Evolutionary conservation across 2,888 invertebrate genomes (phyloP).

Genomic region (Leptopilina myrica): DNA sequence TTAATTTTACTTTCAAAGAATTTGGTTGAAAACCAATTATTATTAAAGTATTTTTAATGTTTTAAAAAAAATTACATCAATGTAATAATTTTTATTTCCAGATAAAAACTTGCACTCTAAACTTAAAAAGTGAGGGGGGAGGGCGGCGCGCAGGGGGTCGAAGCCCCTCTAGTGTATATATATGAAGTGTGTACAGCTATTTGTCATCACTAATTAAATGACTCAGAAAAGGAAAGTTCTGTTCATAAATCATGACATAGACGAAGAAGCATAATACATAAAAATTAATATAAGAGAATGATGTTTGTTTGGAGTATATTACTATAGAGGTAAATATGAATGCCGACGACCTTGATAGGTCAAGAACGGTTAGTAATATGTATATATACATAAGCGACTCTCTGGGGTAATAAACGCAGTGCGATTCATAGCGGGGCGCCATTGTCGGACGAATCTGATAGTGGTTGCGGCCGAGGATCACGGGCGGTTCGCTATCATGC

Average conservation of each 20-base stretch:
- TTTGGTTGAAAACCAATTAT: too few relatives aligned
- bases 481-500: conserved; percentile 59
- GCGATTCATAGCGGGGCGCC: conserved; percentile 63
- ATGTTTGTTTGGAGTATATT: too few relatives aligned
- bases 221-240: background rate
- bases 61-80: too few relatives aligned
- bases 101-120: too few relatives aligned
- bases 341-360: conserved; percentile 28
- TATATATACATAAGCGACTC: background rate
- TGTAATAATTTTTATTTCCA: too few relatives aligned
- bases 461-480: conserved; percentile 23
- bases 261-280: conserved; percentile 19
- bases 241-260: conserved; percentile 29
- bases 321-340: background rate
- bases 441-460: conserved; percentile 52
- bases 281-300: background rate
- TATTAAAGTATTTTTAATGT: too few relatives aligned
- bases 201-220: conserved; percentile 13
- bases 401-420: conserved; percentile 31
- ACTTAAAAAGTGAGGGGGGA: too few relatives aligned
- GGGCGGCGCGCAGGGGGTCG: too few relatives aligned
- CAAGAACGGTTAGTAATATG: background rate
- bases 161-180: too few relatives aligned
- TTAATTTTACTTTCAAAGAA: too few relatives aligned
- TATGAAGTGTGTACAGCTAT: conserved; percentile 10